Conservation (phyloP, 1,140 invertebrate genomes). For the Zaprionus nigranus region DNA sequence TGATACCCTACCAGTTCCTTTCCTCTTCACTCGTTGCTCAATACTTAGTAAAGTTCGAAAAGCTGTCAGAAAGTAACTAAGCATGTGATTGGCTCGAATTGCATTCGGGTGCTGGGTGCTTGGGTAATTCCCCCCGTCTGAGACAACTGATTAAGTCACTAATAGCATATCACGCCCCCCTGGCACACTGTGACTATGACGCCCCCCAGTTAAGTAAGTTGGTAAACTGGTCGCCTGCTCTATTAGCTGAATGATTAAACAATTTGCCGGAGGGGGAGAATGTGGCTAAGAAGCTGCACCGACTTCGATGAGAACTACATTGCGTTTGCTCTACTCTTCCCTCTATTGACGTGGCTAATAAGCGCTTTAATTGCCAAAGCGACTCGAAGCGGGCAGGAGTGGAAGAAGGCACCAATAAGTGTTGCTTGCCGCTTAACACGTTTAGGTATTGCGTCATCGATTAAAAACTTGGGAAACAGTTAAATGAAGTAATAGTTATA, state of each 20-base stretch:
- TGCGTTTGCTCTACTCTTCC: neutral
- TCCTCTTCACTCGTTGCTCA: neutral
- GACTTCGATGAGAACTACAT: neutral
- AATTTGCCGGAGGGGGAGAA: neutral
- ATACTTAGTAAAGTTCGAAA: neutral
- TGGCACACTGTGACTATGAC: neutral
- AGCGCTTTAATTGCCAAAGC: neutral
- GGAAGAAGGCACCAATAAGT: neutral
- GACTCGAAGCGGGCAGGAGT: too few relatives aligned
- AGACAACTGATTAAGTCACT: conserved; percentile 3
- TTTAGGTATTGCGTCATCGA: neutral
- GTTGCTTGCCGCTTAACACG: neutral
- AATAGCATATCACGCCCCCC: conserved; percentile 3
- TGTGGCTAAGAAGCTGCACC: neutral
- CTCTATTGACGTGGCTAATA: neutral
- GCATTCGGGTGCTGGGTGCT: neutral
- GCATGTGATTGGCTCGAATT: neutral
- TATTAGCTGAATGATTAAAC: conserved; percentile 7
- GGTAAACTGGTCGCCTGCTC: neutral
- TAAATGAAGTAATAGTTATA: neutral
- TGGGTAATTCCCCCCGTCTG: neutral
- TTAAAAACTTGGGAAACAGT: neutral
- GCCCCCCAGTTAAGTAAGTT: neutral
- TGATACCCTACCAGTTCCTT: too few relatives aligned
- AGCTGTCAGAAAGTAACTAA: neutral